Evolutionary conservation across 2,888 invertebrate genomes (phyloP).

Genomic region (Melinaea menophilus): DNA sequence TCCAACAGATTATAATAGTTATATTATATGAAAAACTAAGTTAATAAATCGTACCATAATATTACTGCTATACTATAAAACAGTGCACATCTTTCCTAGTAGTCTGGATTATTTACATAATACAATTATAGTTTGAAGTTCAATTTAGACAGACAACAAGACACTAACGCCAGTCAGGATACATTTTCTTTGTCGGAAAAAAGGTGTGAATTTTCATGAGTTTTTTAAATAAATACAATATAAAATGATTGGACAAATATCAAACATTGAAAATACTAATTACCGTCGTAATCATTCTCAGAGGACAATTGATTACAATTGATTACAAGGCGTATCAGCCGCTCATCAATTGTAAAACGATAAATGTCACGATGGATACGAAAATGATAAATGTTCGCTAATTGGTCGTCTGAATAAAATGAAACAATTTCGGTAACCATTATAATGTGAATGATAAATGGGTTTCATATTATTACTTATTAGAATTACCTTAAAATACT

Average conservation of each 20-base stretch:
- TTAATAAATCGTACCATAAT: too few relatives aligned
- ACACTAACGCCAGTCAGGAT: constrained; percentile 23
- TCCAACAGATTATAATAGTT: too few relatives aligned
- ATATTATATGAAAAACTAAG: too few relatives aligned
- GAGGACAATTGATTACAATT: constrained; percentile 70
- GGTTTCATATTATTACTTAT: too few relatives aligned
- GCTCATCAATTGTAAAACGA: constrained; percentile 70
- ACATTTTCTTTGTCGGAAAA: constrained; percentile 18
- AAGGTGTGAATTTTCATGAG: constrained; percentile 27
- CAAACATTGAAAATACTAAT: constrained; percentile 1
- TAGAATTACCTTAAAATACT: too few relatives aligned
- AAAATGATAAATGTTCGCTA: constrained; percentile 72
- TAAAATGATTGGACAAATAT: not conserved
- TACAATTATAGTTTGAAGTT: too few relatives aligned
- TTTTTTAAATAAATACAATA: not conserved
- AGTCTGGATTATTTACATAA: too few relatives aligned
- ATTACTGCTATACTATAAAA: too few relatives aligned
- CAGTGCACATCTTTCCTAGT: too few relatives aligned
- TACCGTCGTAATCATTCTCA: constrained; percentile 46
- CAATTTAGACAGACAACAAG: not conserved
- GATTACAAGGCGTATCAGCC: constrained; percentile 45
- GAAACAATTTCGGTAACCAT: constrained; percentile 46
- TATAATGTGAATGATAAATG: not conserved
- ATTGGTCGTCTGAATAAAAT: constrained; percentile 61
- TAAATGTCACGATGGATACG: constrained; percentile 69